These are phyloP conservation scores for Pseudorhombus dupliciocellatus DNA, from an alignment of 2,113 vertebrate species.

Conservation along the genomic window DNA sequence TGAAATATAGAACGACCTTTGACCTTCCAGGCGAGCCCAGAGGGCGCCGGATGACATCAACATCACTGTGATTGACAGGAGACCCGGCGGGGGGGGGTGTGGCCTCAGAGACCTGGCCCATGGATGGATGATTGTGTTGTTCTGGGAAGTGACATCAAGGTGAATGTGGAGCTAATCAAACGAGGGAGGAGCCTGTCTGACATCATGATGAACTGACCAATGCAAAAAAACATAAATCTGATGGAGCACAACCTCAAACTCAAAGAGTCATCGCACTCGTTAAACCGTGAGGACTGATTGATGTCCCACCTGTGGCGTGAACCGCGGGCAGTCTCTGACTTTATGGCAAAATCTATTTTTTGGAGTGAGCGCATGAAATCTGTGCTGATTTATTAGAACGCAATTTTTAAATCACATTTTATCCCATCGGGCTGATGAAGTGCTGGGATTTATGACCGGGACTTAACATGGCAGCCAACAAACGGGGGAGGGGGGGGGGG, in stretches of 20 bases:
- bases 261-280: background rate
- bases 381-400: slow-evolving; percentile 55
- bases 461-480: too few species aligned
- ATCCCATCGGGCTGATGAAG: slow-evolving; percentile 38
- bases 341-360: slow-evolving; percentile 62
- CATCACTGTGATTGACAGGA: too few species aligned
- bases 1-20: too few species aligned
- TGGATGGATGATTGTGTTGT: too few species aligned
- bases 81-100: too few species aligned
- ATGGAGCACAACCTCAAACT: slow-evolving; percentile 3
- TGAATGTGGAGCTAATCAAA: too few species aligned
- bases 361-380: slow-evolving; percentile 40
- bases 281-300: slow-evolving; percentile 41
- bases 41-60: too few species aligned
- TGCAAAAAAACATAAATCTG: slow-evolving; percentile 10
- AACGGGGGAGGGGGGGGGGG: too few species aligned
- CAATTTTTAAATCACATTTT: slow-evolving; percentile 55
- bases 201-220: background rate
- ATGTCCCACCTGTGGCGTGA: slow-evolving; percentile 45
- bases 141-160: too few species aligned
- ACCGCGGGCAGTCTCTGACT: slow-evolving; percentile 56
- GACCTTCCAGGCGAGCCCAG: too few species aligned
- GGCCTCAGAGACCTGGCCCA: too few species aligned
- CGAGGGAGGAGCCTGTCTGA: background rate
- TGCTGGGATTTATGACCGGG: slow-evolving; percentile 26